These are phyloP conservation scores for Octonoba sinensis DNA, from an alignment of 2,888 invertebrate species.

Conservation along the genomic window DNA sequence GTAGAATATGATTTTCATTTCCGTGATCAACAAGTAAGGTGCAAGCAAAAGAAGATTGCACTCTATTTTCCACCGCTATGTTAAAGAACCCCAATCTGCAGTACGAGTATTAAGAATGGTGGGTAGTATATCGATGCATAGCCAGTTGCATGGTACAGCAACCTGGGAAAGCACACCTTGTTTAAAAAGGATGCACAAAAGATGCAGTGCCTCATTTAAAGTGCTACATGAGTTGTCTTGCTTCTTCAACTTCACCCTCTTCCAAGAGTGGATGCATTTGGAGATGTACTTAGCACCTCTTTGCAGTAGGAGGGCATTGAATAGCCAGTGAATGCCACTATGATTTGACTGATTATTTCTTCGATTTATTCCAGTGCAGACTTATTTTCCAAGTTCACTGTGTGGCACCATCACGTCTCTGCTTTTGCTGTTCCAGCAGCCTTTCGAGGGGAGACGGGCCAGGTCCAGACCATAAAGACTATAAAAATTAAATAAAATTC, in stretches of 20 bases:
- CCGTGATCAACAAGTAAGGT: neutral
- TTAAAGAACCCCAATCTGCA: conserved; percentile 19
- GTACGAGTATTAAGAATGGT: conserved; percentile 21
- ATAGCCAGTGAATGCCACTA: conserved; percentile 41
- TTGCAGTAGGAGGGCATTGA: conserved; percentile 13
- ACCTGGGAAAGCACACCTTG: conserved; percentile 32
- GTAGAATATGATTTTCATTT: no score
- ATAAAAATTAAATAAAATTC: conserved; percentile 70
- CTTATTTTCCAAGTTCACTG: conserved; percentile 69
- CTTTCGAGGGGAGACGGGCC: conserved; percentile 85
- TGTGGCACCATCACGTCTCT: conserved; percentile 70
- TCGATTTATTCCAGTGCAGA: conserved; percentile 1
- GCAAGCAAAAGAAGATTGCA: conserved; percentile 12
- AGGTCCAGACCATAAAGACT: conserved; percentile 83
- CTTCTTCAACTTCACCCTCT: conserved; percentile 18
- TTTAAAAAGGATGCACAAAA: conserved; percentile 27
- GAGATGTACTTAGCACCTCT: conserved; percentile 23
- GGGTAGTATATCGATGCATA: conserved; percentile 31
- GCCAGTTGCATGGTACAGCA: conserved; percentile 33
- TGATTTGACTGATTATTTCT: conserved; percentile 23
- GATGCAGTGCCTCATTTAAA: conserved; percentile 48
- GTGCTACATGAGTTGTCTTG: conserved; percentile 32
- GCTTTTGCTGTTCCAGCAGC: conserved; percentile 83
- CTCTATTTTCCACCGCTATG: conserved; percentile 11
- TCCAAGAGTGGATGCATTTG: conserved; percentile 19